These are phyloP conservation scores for Cyclophora punctaria DNA, from an alignment of 2,888 invertebrate species.

Conservation along the genomic window DNA sequence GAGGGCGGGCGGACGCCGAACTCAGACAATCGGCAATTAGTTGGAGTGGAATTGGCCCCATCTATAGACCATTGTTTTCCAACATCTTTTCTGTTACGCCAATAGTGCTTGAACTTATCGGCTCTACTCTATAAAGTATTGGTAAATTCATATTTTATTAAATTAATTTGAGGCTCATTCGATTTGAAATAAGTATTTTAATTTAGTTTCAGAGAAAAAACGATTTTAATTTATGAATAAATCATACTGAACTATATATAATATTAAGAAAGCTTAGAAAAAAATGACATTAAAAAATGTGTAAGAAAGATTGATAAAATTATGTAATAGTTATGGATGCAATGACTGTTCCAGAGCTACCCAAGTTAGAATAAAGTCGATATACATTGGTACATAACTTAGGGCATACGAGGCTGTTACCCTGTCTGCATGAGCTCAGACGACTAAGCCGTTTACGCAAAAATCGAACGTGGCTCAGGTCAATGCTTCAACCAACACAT, in stretches of 20 bases:
- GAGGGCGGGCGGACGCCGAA: conserved; percentile 1
- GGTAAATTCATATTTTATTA: too few species aligned
- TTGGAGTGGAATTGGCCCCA: conserved; percentile 42
- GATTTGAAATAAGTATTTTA: too few species aligned
- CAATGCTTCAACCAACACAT: conserved; percentile 26
- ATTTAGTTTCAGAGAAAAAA: too few species aligned
- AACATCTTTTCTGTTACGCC: conserved; percentile 17
- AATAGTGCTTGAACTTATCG: conserved; percentile 42
- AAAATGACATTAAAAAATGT: too few species aligned
- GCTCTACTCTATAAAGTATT: background rate
- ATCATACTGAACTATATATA: too few species aligned
- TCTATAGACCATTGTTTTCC: conserved; percentile 43
- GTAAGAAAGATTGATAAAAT: too few species aligned
- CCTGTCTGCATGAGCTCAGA: conserved; percentile 10
- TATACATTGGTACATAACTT: conserved; percentile 9
- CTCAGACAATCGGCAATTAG: conserved; percentile 61
- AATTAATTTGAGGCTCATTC: too few species aligned
- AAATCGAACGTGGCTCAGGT: conserved; percentile 26
- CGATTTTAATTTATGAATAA: too few species aligned
- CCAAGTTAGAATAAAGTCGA: background rate
- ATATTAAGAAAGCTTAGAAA: too few species aligned
- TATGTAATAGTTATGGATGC: too few species aligned
- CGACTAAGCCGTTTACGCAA: conserved; percentile 11
- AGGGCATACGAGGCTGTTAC: conserved; percentile 13
- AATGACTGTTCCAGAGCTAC: background rate